Base-by-base conservation (phyloP, 2,888 invertebrate genomes). In the Cheilosia vulpina region DNA sequence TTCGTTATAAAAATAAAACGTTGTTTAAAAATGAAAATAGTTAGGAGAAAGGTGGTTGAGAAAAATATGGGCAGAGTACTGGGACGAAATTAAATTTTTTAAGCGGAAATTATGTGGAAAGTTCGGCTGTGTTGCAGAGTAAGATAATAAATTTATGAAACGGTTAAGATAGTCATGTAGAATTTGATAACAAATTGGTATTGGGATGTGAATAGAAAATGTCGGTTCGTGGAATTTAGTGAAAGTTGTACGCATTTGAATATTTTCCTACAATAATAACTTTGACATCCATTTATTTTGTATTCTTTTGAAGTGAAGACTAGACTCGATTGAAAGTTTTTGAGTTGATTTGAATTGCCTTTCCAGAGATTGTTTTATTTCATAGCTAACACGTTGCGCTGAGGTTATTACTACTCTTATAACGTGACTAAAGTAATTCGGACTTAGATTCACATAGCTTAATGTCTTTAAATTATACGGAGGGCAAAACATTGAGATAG, bases 71-170 rank as follows among this genome's bases (percentile, higher is more conserved):
- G 34, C 17, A 13, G n/a, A 17, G 5, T 13, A 11, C 47, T 47
- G 47, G 17, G 2, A 69, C 13, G 63, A 76, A 83, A 63, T 76
- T 43, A 27, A 52, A 52, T 52, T 52, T 24, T 21, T 24, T 15
- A 66, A 55, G 19, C 66, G 60, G n/a, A 62, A 31, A 43, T 60
- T 53, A 34, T 60, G 52, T 68, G 68, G 47, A 81, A 81, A 85
- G 85, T 81, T 85, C 63, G 85, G 85, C 85, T 85, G 85, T 85
- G 85, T 76, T 15, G 80, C 85, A 85, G 76, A 72, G 81, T 81
- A 85, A 77, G 85, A 85, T 85, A 85, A 76, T 81, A 76, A 76
- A 77, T 81, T 81, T 57, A 85, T 66, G 41, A 85, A 72, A 31
- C 72, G 55, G 66, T 66, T 76, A 81, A 66, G 52, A 77, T 85